These are phyloP conservation scores for Orthosia incerta DNA, from an alignment of 2,888 invertebrate species.

Conservation along the genomic window DNA sequence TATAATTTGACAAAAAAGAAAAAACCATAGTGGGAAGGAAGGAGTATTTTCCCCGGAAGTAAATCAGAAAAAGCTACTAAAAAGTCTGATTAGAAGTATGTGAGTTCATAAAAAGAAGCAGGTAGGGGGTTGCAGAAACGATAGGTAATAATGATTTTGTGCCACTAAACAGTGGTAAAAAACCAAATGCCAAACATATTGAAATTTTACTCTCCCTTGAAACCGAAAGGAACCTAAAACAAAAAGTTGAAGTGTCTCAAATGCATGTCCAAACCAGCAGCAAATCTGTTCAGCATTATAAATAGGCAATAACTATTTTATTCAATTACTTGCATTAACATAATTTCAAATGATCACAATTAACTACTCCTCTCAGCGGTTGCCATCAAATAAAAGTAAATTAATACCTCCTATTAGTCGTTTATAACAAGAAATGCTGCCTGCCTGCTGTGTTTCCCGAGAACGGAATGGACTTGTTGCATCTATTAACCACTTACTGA, in stretches of 20 bases:
- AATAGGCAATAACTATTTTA: neutral
- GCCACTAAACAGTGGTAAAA: too few species aligned
- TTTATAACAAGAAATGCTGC: slow-evolving; percentile 37
- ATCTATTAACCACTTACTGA: slow-evolving; percentile 20
- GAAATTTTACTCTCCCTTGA: neutral
- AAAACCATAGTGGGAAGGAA: too few species aligned
- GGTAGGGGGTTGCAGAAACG: too few species aligned
- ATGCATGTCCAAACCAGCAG: neutral
- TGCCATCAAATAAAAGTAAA: slow-evolving; percentile 28
- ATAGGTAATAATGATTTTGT: too few species aligned
- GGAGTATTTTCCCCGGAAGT: neutral
- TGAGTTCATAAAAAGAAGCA: too few species aligned
- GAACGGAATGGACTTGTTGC: slow-evolving; percentile 12
- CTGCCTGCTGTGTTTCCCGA: slow-evolving; percentile 31
- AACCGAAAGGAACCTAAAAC: neutral
- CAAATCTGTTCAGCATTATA: neutral
- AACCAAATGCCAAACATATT: too few species aligned
- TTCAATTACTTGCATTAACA: neutral
- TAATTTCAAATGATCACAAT: neutral
- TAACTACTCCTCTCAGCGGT: slow-evolving; percentile 24
- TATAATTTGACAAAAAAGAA: too few species aligned
- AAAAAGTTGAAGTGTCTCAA: too few species aligned
- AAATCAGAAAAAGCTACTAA: too few species aligned
- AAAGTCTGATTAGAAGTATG: too few species aligned
- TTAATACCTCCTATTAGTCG: slow-evolving; percentile 4